Evolutionary conservation across 2,113 vertebrate species (phyloP).

Genomic region (Campylorhamphus procurvoides): DNA sequence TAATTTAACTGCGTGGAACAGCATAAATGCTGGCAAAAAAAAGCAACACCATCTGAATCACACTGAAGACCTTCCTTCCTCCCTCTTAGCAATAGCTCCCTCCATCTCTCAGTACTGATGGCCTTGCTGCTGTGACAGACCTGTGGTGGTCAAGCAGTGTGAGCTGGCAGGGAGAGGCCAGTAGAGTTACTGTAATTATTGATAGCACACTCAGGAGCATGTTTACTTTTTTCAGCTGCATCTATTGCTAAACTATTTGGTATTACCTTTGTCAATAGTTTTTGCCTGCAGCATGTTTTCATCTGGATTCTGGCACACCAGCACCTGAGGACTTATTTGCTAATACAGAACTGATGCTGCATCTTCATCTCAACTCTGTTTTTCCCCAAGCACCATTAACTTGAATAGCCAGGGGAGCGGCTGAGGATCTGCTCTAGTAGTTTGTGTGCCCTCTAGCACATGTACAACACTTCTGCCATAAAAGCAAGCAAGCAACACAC

Average conservation of each 20-base stretch:
- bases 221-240: neutral
- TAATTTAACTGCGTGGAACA: neutral
- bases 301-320: neutral
- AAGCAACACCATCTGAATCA: neutral
- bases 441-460: neutral
- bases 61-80: neutral
- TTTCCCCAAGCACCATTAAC: neutral
- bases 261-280: neutral
- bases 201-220: neutral
- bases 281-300: neutral
- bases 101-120: neutral
- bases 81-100: neutral
- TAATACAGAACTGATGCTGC: neutral
- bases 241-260: neutral
- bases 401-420: neutral
- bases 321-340: neutral
- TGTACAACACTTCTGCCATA: neutral
- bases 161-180: neutral
- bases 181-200: neutral
- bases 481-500: neutral
- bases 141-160: rapidly evolving
- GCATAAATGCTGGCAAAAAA: neutral
- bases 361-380: neutral
- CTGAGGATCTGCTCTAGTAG: neutral
- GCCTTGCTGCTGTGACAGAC: neutral